Base-by-base conservation (phyloP, 2,113 vertebrate genomes). In the Heteronetta atricapilla region DNA sequence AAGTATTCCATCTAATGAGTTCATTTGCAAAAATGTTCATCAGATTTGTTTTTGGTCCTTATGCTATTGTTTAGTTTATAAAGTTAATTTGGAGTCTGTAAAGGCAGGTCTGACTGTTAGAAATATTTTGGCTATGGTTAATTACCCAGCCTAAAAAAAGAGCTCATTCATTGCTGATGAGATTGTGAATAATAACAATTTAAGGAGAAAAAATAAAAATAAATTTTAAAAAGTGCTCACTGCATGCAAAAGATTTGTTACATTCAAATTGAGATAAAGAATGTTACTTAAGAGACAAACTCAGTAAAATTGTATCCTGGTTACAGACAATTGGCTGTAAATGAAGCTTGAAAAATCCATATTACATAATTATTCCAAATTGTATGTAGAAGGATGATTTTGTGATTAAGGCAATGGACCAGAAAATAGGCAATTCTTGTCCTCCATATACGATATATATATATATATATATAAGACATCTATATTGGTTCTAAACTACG, bases 311-410 rank as follows among this genome's bases (percentile, higher is more conserved):
- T 81, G 25, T 64, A 84, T 66, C 13, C 31, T 92, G 11, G 52
- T 74, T 92, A 56, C 48, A 78, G 34, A 56, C 5, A 58, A 80
- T 6, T 26, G 7, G 38, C 55, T 89, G 50, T 33, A 91, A 93
- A 94, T 74, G 21, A 92, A 92, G 59, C 68, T 83, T 81, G n/a
- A 83, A 86, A 94, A 94, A 83, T 93, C 83, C 36, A 48, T 78
- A 46, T 81, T 67, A 67, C 40, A 40, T 67, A 1, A 67, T 89
- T 79, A 77, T 77, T 38, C 33, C 38, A 55, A 83, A 56, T 23
- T 86, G 44, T 70, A 86, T 5, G 4, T 33, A 66, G 25, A 90
- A 69, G 44, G 33, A 86, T 55, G 46, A 76, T 88, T 40, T 80
- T 86, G 23, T 59, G 68, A 62, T 86, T 83, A 88, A 48, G 40